Base-by-base conservation (phyloP, 1,140 invertebrate species). In the Venturia canescens region DNA sequence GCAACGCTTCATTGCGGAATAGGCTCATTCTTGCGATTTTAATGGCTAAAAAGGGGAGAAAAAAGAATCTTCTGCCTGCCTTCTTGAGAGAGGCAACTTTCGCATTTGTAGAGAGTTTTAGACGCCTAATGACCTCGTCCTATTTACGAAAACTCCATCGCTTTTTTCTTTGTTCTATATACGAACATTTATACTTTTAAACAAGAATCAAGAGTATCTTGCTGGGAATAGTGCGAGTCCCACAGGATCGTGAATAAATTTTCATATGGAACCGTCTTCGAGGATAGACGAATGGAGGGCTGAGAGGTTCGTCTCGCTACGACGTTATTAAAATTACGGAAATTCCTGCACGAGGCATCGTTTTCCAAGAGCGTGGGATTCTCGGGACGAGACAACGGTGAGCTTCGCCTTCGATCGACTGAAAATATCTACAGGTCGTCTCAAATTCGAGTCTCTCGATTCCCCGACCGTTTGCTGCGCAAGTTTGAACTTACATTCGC, bases 291-390 rank as follows among this genome's bases (percentile, higher is more conserved):
- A 72, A 38, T 38, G 15, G n/a, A 1, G 7, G n/a, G 38, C 21
- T 23, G 38, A 38, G 67, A 16, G 31, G 31, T 70, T 34, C 13
- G 4, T 34, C 31, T 70, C 67, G n/a, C 67, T 3, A 38, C 34
- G 34, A 72, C 70, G 70, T 72, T 72, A 72, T 72, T 72, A 72
- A 72, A 72, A 72, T 72, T 72, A 72, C 70, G 70, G 70, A 72
- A 72, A 72, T 72, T 72, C 70, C 38, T 72, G 38, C 70, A 72
- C 70, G 70, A 48, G 38, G 23, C 3, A 34, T 57, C 53, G 53
- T 57, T n/a, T 57, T 18, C 18, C n/a, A 29, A 70, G 38, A n/a
- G 50, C 38, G 34, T 18, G 5, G 38, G 50, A 72, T 50, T 21
- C 16, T n/a, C 26, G 70, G 26, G 70, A 38, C 70, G 38, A 26